Conservation (phyloP, 2,797 vertebrate species). For the Lithobates sylvaticus region DNA sequence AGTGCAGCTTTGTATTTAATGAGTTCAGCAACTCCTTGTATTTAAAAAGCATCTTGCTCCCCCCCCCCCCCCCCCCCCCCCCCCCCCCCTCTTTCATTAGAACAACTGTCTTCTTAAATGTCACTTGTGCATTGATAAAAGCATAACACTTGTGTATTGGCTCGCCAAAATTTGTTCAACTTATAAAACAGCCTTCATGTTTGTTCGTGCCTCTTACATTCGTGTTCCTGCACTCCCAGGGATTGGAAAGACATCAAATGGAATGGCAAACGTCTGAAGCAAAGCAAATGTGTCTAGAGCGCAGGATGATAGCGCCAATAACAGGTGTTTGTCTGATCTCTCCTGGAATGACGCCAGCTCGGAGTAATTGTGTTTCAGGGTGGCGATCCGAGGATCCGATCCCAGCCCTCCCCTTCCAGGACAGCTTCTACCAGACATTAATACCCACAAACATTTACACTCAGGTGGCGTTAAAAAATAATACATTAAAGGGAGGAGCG, state of each 20-base stretch:
- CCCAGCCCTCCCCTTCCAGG: neutral
- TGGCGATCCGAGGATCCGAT: neutral
- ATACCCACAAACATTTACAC: neutral
- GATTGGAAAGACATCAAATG: slow-evolving; percentile 46
- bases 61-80: too few species aligned
- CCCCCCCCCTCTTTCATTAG: too few species aligned
- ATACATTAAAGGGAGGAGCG: slow-evolving; percentile 13
- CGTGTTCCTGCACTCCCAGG: neutral
- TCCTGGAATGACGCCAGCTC: neutral
- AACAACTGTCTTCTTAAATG: too few species aligned
- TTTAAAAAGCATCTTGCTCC: too few species aligned
- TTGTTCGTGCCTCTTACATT: slow-evolving; percentile 8
- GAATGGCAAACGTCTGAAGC: slow-evolving; percentile 8
- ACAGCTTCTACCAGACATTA: neutral
- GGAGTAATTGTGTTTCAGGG: neutral
- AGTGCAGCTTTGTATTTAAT: too few species aligned
- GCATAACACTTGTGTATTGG: too few species aligned
- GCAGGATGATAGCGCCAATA: neutral
- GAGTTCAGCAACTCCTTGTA: too few species aligned
- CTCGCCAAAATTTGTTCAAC: neutral
- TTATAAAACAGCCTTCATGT: neutral
- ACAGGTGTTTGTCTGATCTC: slow-evolving; percentile 40
- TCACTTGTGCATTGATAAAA: too few species aligned
- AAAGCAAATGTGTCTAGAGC: slow-evolving; percentile 6
- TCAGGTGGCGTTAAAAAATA: neutral